These are phyloP conservation scores for Lasioglossum lativentre DNA, from an alignment of 2,888 invertebrate species.

Conservation along the genomic window DNA sequence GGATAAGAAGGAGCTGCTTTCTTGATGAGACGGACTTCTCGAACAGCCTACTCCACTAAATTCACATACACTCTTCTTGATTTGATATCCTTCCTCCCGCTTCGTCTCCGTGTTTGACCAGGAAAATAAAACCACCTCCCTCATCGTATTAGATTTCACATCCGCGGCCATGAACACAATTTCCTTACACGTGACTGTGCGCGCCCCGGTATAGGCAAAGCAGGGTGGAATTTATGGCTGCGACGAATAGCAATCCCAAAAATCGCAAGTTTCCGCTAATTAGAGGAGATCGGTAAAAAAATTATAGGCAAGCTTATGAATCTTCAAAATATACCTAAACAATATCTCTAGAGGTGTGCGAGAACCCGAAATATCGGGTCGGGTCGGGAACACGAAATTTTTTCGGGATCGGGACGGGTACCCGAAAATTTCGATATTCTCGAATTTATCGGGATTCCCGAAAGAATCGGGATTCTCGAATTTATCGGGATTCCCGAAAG, in stretches of 20 bases:
- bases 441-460: too few relatives aligned
- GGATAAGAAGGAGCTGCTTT: too few relatives aligned
- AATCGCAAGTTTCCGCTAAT: conserved; percentile 22
- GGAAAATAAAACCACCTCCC: conserved; percentile 41
- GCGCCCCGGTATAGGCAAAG: not conserved
- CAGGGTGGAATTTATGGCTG: not conserved
- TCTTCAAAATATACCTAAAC: not conserved
- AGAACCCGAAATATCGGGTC: too few relatives aligned
- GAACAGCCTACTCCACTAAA: conserved; percentile 35
- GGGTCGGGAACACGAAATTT: too few relatives aligned
- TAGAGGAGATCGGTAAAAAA: not conserved
- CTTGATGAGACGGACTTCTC: conserved; percentile 23
- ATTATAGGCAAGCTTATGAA: not conserved
- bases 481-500: too few relatives aligned
- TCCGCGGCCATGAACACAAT: conserved; percentile 33
- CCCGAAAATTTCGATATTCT: too few relatives aligned
- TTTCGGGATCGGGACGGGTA: too few relatives aligned
- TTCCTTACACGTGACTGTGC: conserved; percentile 33
- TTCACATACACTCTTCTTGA: conserved; percentile 46
- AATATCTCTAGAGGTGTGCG: too few relatives aligned
- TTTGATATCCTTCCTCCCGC: conserved; percentile 30
- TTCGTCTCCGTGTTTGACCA: conserved; percentile 28
- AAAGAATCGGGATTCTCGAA: too few relatives aligned
- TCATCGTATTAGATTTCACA: conserved; percentile 47
- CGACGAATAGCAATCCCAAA: conserved; percentile 2